Conservation (phyloP, 2,113 vertebrate species). For the Rhipidura dahli region DNA sequence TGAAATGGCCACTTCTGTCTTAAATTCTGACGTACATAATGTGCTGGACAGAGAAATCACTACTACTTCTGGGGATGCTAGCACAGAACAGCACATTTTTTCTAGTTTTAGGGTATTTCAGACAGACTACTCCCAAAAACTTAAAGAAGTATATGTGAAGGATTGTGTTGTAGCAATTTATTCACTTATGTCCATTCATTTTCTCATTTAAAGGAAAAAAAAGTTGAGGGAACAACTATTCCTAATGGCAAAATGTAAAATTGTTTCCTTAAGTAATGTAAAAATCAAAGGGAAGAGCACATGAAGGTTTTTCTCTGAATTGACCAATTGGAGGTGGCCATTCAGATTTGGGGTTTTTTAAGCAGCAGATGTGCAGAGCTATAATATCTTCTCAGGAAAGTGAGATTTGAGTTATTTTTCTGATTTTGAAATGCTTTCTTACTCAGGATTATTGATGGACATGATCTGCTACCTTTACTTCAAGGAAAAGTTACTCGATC, state of each 20-base stretch:
- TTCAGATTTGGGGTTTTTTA: neutral
- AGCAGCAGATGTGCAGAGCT: neutral
- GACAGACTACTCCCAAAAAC: neutral
- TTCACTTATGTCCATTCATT: neutral
- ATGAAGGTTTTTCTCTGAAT: neutral
- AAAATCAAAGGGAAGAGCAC: neutral
- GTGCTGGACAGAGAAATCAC: neutral
- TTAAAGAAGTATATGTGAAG: neutral
- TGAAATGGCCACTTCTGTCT: neutral
- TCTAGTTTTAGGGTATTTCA: neutral
- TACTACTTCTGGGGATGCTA: neutral
- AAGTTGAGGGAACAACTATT: neutral
- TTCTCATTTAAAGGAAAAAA: neutral
- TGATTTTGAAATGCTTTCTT: neutral
- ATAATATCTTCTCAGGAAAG: neutral
- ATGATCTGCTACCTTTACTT: conserved; percentile 84
- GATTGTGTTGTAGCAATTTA: neutral
- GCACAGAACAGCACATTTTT: neutral
- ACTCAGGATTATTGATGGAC: conserved; percentile 82
- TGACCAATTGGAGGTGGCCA: neutral
- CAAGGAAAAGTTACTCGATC: conserved; percentile 65
- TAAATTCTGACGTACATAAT: neutral
- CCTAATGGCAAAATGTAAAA: neutral
- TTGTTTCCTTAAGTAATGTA: neutral
- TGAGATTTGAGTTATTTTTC: neutral